These are phyloP conservation scores for Panthera tigris DNA, from an alignment of 2,113 vertebrate genomes.

Conservation along the genomic window DNA sequence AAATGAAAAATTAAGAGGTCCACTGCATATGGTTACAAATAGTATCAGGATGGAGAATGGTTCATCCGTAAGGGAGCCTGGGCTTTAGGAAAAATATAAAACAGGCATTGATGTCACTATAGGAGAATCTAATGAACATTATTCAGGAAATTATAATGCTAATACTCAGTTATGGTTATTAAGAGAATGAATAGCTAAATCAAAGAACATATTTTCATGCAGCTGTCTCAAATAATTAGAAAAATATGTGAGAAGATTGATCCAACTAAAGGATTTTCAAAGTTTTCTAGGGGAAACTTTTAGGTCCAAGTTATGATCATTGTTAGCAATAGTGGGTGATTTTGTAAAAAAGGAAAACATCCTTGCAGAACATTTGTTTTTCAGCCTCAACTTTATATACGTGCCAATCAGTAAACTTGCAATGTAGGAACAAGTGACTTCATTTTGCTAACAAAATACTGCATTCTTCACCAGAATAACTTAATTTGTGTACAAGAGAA, in stretches of 20 bases:
- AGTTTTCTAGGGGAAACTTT: slow-evolving; percentile 48
- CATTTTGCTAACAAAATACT: slow-evolving; percentile 55
- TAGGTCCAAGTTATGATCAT: slow-evolving; percentile 58
- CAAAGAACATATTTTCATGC: slow-evolving; percentile 65
- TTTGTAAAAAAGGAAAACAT: slow-evolving; percentile 65
- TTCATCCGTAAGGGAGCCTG: neutral
- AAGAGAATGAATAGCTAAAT: slow-evolving; percentile 61
- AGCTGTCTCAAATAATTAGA: slow-evolving; percentile 69
- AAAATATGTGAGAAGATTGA: slow-evolving; percentile 62
- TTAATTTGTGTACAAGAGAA: slow-evolving; percentile 22
- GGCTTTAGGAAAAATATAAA: slow-evolving; percentile 29
- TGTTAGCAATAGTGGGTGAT: slow-evolving; percentile 52
- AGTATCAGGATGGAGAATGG: neutral
- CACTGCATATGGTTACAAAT: neutral
- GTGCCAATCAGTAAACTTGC: slow-evolving; percentile 53
- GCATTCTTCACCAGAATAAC: neutral
- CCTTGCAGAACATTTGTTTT: slow-evolving; percentile 61
- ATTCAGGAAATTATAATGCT: slow-evolving; percentile 52
- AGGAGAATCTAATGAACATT: slow-evolving; percentile 47
- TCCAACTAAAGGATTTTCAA: slow-evolving; percentile 54
- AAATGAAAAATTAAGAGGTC: neutral
- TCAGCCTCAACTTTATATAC: slow-evolving; percentile 13
- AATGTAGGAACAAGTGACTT: slow-evolving; percentile 27
- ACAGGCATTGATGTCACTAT: neutral
- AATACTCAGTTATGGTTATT: slow-evolving; percentile 68